Base-by-base conservation (phyloP, 2,888 invertebrate genomes). In the Eupithecia pulchellata region DNA sequence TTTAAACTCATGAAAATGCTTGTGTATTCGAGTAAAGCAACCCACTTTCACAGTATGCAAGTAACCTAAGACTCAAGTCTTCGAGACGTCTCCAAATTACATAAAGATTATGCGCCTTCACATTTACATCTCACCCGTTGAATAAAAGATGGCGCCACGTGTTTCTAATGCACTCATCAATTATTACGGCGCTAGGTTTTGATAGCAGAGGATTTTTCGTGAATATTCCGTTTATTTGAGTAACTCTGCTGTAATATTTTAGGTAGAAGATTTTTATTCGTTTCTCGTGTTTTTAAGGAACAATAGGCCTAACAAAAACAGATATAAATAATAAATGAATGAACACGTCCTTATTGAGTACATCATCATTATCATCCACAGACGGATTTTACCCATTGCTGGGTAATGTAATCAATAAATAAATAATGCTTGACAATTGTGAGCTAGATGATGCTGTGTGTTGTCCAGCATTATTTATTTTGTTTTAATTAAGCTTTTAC, bases 121-220 rank as follows among this genome's bases (percentile, higher is more conserved):
- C 75, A 71, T 74, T 74, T 70, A 68, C 74, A 71, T 70, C 67
- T 66, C 63, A 52, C 71, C 62, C 76, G 77, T 72, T 92, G 90
- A 92, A 92, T 92, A 91, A 92, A 90, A 91, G 85, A 91, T 92
- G 87, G 78, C 78, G 85, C 87, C 91, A 89, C 88, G 90, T 91
- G 92, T 92, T 87, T 87, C 90, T 93, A 92, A 92, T 93, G 92
- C 91, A 92, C 84, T 91, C 93, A 92, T 93, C 91, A 88, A 92
- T 93, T 93, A 93, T 93, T 92, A 86, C 77, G 71, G 75, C 73
- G 72, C 60, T 72, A 73, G 76, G 80, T 81, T 84, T 84, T 83
- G 80, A 84, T 83, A 84, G 81, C 83, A 71, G 68, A 75, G 78
- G 84, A 81, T 81, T 81, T 83, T 74, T 71, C 70, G 72, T 72